Evolutionary conservation across 2,113 vertebrate genomes (phyloP).

Genomic region (Oncorhynchus keta): DNA sequence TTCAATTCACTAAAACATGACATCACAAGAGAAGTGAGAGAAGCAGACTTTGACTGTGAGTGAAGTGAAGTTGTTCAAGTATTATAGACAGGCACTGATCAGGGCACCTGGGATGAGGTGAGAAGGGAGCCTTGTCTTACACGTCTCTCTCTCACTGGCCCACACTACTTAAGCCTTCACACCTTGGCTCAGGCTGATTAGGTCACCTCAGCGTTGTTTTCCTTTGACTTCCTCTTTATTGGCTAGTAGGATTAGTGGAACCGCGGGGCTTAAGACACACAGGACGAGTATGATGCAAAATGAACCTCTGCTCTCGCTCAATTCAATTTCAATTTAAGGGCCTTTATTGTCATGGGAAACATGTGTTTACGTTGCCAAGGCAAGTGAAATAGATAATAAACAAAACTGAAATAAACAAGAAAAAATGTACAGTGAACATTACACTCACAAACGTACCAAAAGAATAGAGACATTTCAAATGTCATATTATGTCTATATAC

Average conservation of each 20-base stretch:
- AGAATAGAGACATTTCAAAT: too few species aligned
- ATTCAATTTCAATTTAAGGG: background rate
- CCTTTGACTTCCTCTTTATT: constrained; percentile 56
- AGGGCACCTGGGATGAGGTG: background rate
- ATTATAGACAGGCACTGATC: background rate
- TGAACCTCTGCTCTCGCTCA: constrained; percentile 20
- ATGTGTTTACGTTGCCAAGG: too few species aligned
- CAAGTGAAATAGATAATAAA: too few species aligned
- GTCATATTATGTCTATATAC: too few species aligned
- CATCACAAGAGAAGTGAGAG: background rate
- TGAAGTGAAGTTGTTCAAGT: background rate
- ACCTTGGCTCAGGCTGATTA: constrained; percentile 52
- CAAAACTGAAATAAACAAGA: too few species aligned
- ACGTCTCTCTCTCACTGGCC: constrained; percentile 28
- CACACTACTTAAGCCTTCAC: constrained; percentile 40
- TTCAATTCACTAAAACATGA: too few species aligned
- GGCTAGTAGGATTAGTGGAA: constrained; percentile 65
- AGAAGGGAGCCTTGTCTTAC: constrained; percentile 25
- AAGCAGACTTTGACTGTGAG: background rate
- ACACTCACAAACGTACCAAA: too few species aligned
- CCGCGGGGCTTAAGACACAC: constrained; percentile 40
- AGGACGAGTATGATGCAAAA: constrained; percentile 41
- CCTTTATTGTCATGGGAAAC: too few species aligned
- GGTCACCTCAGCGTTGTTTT: constrained; percentile 60
- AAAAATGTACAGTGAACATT: too few species aligned